Conservation (phyloP, 2,113 vertebrate species). For the Puffinus mauretanicus region DNA sequence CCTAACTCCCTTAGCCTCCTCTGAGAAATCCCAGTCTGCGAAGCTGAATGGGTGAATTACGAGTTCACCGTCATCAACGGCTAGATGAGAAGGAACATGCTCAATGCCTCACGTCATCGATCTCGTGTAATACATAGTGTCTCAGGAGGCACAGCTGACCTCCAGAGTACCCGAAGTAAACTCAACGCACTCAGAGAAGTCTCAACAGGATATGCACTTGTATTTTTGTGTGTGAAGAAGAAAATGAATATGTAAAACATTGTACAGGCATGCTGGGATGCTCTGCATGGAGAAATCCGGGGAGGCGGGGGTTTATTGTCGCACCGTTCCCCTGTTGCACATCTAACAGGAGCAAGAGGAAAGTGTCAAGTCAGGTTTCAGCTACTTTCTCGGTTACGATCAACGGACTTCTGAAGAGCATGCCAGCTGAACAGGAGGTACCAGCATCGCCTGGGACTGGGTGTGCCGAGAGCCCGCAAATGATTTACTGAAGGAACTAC, state of each 20-base stretch:
- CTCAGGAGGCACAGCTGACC: neutral
- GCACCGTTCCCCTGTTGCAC: neutral
- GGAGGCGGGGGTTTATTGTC: neutral
- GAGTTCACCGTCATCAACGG: neutral
- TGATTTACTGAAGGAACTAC: neutral
- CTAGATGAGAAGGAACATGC: neutral
- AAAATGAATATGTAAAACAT: neutral
- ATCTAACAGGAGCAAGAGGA: neutral
- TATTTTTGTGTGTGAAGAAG: neutral
- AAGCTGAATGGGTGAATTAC: neutral
- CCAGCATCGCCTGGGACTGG: neutral
- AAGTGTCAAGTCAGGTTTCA: neutral
- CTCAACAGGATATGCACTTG: rapidly evolving
- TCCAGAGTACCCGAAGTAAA: neutral
- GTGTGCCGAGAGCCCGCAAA: neutral
- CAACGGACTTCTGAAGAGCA: neutral
- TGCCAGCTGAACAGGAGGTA: neutral
- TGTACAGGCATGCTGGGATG: neutral
- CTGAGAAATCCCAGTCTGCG: neutral
- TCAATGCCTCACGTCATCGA: neutral
- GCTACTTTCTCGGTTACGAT: neutral
- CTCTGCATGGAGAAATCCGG: neutral
- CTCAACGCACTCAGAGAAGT: neutral
- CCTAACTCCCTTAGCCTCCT: neutral
- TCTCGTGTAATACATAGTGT: neutral